Conservation (phyloP, 2,113 vertebrate genomes). For the Sminthopsis crassicaudata region DNA sequence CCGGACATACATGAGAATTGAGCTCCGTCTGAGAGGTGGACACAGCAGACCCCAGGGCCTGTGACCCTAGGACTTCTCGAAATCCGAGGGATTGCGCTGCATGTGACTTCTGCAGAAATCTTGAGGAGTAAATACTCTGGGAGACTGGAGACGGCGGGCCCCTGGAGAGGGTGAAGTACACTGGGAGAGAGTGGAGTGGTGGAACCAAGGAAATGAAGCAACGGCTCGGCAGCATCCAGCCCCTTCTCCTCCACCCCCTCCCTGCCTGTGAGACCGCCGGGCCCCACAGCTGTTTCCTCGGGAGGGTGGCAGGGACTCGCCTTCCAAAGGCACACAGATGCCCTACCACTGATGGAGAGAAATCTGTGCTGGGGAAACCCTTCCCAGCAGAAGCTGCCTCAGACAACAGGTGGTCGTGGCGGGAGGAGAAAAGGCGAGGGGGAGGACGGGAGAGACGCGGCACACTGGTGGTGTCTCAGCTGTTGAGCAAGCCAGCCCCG, state of each 20-base stretch:
- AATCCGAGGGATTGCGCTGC: too few relatives aligned
- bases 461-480: not conserved
- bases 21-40: not conserved
- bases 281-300: not conserved
- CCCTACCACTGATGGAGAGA: not conserved
- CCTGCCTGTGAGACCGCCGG: not conserved
- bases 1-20: not conserved
- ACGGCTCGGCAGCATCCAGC: not conserved
- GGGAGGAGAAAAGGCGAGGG: not conserved
- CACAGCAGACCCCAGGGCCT: not conserved
- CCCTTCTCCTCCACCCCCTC: not conserved
- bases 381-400: not conserved
- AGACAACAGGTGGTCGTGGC: not conserved
- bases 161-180: not conserved
- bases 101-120: not conserved
- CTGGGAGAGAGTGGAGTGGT: not conserved
- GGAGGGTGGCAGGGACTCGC: conserved; percentile 4
- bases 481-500: not conserved
- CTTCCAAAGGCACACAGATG: not conserved
- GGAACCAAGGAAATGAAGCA: not conserved
- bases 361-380: not conserved
- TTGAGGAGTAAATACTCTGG: not conserved
- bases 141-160: not conserved
- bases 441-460: not conserved
- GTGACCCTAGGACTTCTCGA: not conserved